Percentiles rank a stretch among this genome's conserved stretches.
These are phyloP conservation scores for Pipra filicauda DNA, from an alignment of 2,113 vertebrate species.

Conservation along the genomic window DNA sequence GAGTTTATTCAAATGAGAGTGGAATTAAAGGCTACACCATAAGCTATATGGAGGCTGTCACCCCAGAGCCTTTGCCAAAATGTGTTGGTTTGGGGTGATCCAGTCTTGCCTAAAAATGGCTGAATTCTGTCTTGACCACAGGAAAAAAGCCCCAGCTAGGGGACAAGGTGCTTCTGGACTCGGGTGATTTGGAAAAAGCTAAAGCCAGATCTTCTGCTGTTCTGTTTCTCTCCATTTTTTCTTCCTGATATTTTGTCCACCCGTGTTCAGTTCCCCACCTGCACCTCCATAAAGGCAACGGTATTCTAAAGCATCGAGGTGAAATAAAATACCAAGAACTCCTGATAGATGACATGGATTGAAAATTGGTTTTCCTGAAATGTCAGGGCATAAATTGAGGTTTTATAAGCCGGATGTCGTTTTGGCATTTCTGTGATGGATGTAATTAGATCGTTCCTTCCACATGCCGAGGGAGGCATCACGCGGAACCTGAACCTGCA, in stretches of 20 bases:
- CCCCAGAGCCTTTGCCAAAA: neutral
- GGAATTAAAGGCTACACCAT: neutral
- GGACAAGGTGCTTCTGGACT: neutral
- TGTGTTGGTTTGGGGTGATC: neutral
- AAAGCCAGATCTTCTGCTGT: neutral
- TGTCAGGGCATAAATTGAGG: neutral
- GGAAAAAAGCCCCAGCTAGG: accelerated
- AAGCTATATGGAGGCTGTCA: neutral
- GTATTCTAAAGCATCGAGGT: neutral
- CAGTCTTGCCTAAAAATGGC: neutral
- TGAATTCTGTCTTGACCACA: neutral
- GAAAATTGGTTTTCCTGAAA: conserved; percentile 16
- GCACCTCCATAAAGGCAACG: neutral
- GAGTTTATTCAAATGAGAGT: neutral
- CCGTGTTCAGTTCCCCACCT: neutral
- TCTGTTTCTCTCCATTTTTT: neutral
- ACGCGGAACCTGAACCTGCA: neutral
- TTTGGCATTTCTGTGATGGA: neutral
- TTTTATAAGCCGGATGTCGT: neutral
- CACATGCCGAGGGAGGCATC: neutral
- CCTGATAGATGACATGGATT: neutral
- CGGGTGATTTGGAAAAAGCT: neutral
- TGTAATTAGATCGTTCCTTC: neutral
- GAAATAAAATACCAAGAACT: neutral
- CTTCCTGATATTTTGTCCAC: neutral